Conservation (phyloP, 2,113 vertebrate species). For the Hepsetus odoe region DNA sequence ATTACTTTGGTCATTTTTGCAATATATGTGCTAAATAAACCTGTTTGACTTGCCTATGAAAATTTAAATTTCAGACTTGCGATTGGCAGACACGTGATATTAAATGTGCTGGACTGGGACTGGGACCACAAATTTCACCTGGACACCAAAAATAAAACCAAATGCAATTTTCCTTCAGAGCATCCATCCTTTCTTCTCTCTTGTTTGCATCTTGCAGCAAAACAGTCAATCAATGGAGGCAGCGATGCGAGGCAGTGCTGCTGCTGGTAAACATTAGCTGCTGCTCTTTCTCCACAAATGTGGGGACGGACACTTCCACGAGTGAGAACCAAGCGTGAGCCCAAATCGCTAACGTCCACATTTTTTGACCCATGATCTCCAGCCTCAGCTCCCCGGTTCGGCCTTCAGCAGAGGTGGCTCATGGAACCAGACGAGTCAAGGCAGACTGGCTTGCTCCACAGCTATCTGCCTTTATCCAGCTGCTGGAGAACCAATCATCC, state of each 20-base stretch:
- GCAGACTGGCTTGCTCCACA: constrained; percentile 40
- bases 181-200: neutral
- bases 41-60: neutral
- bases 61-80: neutral
- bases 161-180: neutral
- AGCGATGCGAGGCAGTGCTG: neutral
- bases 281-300: constrained; percentile 20
- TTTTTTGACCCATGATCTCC: neutral
- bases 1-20: no score
- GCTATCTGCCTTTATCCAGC: constrained; percentile 58
- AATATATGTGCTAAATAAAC: no score
- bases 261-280: constrained; percentile 19
- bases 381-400: neutral
- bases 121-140: neutral
- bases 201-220: constrained; percentile 42
- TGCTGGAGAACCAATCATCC: constrained; percentile 48
- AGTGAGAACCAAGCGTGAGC: neutral
- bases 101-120: neutral
- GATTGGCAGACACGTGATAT: neutral
- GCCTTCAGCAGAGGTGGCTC: constrained; percentile 52
- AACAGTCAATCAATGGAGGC: constrained; percentile 41
- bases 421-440: constrained; percentile 40
- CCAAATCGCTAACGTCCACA: neutral
- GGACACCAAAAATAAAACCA: neutral
- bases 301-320: neutral